A percentile compares a stretch with the other conserved stretches of the same genome.
Evolutionary conservation across 1,140 invertebrate genomes (phyloP).

Genomic region (Diplogasteroides magnus): DNA sequence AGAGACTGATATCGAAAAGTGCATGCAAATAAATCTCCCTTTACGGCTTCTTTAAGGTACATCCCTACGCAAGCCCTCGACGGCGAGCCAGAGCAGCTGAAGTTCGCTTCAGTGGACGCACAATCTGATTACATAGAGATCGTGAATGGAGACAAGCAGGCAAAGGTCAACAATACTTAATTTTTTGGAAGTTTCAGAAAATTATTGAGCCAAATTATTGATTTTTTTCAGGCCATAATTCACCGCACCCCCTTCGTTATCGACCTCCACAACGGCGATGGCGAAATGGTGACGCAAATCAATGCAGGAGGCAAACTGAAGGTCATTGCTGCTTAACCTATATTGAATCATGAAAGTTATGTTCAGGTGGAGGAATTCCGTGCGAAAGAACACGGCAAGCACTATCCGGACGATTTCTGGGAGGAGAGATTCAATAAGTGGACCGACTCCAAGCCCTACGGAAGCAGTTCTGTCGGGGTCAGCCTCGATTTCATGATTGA

Average conservation of each 20-base stretch:
- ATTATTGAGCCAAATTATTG: neutral
- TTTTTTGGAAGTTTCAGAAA: no score
- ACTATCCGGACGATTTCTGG: slow-evolving; percentile 78
- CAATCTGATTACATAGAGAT: slow-evolving; percentile 3
- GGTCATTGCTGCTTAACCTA: no score
- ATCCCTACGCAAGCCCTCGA: slow-evolving; percentile 44
- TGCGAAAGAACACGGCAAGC: slow-evolving; percentile 48
- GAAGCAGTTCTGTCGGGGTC: slow-evolving; percentile 56
- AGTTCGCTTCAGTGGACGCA: slow-evolving; percentile 11
- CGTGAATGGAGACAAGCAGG: slow-evolving; percentile 5
- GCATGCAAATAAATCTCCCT: no score
- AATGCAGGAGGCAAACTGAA: slow-evolving; percentile 27
- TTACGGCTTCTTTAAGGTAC: slow-evolving; percentile 19
- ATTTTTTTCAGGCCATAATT: slow-evolving; percentile 35
- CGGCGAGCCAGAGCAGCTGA: slow-evolving; percentile 38
- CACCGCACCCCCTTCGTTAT: slow-evolving; percentile 39
- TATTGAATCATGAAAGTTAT: slow-evolving; percentile 63
- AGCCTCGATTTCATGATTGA: slow-evolving; percentile 1
- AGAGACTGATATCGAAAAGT: neutral
- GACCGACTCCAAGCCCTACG: slow-evolving; percentile 84
- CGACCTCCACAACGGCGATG: slow-evolving; percentile 34
- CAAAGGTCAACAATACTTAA: no score
- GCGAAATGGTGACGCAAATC: slow-evolving; percentile 21
- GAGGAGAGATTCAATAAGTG: slow-evolving; percentile 92
- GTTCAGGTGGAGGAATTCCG: slow-evolving; percentile 86